Conservation (phyloP, 2,797 vertebrate genomes). For the Artibeus lituratus region DNA sequence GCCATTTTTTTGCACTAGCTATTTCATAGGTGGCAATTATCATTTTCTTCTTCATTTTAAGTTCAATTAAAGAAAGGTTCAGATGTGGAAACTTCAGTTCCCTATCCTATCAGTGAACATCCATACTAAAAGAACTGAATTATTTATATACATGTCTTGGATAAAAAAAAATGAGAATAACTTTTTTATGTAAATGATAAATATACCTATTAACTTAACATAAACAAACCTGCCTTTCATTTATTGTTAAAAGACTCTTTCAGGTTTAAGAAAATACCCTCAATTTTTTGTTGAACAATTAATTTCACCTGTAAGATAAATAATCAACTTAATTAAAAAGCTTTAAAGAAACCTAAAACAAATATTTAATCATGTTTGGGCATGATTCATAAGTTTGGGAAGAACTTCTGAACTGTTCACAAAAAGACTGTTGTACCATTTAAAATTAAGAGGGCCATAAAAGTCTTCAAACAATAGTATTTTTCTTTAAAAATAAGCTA, state of each 20-base stretch:
- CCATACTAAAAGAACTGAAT: background rate
- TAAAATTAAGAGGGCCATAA: conserved; percentile 7
- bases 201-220: background rate
- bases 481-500: conserved; percentile 10
- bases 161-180: background rate
- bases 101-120: background rate
- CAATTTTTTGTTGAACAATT: background rate
- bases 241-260: background rate
- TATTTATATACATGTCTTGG: background rate
- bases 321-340: conserved; percentile 30
- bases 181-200: background rate
- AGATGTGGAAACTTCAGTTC: conserved; percentile 7
- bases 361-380: background rate
- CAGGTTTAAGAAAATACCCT: conserved; percentile 2
- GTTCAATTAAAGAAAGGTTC: conserved; percentile 14
- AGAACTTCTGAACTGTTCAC: conserved; percentile 9
- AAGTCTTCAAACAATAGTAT: background rate
- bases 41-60: conserved; percentile 45
- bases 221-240: conserved; percentile 6
- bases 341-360: conserved; percentile 18
- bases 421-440: background rate
- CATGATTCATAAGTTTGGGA: conserved; percentile 4
- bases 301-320: background rate
- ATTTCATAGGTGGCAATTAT: conserved; percentile 4
- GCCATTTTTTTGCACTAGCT: conserved; percentile 16